phyloP scores from a whole-genome alignment of 1,140 invertebrate species.

The Drosophila melanogaster region DNA sequence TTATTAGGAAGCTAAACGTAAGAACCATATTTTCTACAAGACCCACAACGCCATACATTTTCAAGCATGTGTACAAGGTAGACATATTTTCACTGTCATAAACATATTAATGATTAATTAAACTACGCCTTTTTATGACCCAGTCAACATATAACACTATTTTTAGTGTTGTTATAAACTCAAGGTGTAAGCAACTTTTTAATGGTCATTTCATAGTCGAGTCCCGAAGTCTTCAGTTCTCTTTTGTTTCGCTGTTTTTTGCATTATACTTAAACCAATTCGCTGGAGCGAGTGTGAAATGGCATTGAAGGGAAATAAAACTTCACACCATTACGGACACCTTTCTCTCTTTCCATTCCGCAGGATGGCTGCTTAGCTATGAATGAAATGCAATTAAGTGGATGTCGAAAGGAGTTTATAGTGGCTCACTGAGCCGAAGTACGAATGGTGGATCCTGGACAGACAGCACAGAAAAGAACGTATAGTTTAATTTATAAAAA shows the following conservation, averaged over 20 bases:
- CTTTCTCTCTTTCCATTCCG: conserved; percentile 3
- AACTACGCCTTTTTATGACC: not conserved
- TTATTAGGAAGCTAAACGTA: no score
- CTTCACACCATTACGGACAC: conserved; percentile 66
- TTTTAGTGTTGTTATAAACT: not conserved
- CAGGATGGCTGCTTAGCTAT: conserved; percentile 61
- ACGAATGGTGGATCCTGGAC: conserved; percentile 3
- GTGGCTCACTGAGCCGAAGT: conserved; percentile 28
- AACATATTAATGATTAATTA: not conserved
- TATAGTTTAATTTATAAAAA: not conserved
- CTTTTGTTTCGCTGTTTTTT: conserved; percentile 23
- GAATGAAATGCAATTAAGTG: conserved; percentile 81
- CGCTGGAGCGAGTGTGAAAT: conserved; percentile 22
- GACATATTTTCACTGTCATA: not conserved
- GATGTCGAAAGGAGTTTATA: conserved; percentile 70
- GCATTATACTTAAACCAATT: conserved; percentile 38
- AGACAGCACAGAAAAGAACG: not conserved
- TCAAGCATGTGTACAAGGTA: not conserved
- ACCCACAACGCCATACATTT: no score
- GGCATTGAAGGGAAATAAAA: conserved; percentile 74
- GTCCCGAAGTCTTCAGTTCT: not conserved
- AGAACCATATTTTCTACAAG: no score
- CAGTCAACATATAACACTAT: not conserved
- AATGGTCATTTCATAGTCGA: conserved; percentile 2
- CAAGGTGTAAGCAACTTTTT: not conserved